These are phyloP conservation scores for Pungitius pungitius DNA, from an alignment of 2,113 vertebrate genomes.

Conservation along the genomic window DNA sequence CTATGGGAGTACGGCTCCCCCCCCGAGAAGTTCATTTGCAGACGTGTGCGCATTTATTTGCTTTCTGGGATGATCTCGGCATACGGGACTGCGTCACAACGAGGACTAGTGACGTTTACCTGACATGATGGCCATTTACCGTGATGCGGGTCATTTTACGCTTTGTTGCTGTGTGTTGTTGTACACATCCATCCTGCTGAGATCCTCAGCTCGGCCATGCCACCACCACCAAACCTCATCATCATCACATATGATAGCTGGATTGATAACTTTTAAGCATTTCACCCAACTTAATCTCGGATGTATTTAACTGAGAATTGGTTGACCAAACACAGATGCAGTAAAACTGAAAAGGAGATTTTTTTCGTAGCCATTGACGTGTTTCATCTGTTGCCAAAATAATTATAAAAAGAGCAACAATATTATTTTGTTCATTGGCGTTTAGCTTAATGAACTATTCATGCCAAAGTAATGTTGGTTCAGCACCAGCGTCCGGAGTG, in stretches of 20 bases:
- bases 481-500: background rate
- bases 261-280: background rate
- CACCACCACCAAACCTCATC: conserved; percentile 22
- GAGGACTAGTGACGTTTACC: background rate
- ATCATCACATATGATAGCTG: conserved; percentile 5
- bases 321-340: background rate
- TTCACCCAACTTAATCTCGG: conserved; percentile 3
- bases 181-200: background rate
- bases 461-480: background rate
- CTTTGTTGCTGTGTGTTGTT: background rate
- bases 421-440: background rate
- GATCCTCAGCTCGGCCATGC: conserved; percentile 48
- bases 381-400: conserved; percentile 13
- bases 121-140: background rate
- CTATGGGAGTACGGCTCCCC: conserved; percentile 1
- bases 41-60: conserved; percentile 24
- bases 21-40: conserved; percentile 31
- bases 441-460: background rate
- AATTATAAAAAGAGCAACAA: background rate
- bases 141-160: too few species aligned
- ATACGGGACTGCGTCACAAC: background rate
- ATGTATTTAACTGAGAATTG: background rate
- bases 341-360: background rate
- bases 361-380: background rate
- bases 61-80: background rate